These are phyloP conservation scores for Saccostrea glomerata DNA, from an alignment of 1,140 invertebrate species.

Conservation along the genomic window DNA sequence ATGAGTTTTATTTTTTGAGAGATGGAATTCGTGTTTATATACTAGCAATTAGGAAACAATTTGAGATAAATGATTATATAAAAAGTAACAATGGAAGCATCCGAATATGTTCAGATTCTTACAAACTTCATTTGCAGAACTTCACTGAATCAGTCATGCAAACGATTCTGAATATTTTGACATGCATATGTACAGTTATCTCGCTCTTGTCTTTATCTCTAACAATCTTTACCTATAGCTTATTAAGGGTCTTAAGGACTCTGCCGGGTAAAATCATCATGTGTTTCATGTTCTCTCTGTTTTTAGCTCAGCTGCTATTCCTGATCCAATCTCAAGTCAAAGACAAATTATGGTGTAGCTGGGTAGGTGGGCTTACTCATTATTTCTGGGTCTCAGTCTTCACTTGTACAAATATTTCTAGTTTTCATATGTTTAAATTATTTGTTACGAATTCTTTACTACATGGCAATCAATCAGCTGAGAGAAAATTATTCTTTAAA, in stretches of 20 bases:
- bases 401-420: constrained; percentile 21
- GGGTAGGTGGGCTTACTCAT: constrained; percentile 24
- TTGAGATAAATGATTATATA: neutral
- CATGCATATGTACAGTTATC: constrained; percentile 2
- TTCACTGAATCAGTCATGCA: neutral
- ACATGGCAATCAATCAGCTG: neutral
- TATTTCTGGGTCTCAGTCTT: constrained; percentile 40
- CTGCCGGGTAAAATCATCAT: constrained; percentile 40
- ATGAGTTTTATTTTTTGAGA: neutral
- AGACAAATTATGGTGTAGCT: neutral
- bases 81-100: neutral
- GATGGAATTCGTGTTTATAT: neutral
- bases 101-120: constrained; percentile 6
- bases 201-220: neutral
- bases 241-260: constrained; percentile 7
- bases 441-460: neutral
- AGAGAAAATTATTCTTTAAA: neutral
- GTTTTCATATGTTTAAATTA: constrained; percentile 40
- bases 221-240: constrained; percentile 24
- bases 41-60: neutral
- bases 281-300: constrained; percentile 34
- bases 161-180: neutral
- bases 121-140: too few relatives aligned
- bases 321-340: neutral
- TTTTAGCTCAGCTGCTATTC: constrained; percentile 14